Conservation (phyloP, 2,113 vertebrate genomes). For the Garra rufa region DNA sequence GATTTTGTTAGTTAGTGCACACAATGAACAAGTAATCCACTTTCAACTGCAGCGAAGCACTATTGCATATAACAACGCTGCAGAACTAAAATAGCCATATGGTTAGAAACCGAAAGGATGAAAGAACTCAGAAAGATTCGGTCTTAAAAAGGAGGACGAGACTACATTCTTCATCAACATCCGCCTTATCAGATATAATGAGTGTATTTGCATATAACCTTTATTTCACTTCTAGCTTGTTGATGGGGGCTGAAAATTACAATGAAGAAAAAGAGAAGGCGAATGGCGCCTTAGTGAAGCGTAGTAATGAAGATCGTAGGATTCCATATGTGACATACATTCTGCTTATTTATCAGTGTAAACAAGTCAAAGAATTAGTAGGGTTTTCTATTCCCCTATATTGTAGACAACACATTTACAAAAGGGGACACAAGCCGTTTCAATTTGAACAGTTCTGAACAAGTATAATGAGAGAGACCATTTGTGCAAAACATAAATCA, state of each 20-base stretch:
- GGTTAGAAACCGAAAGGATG: constrained; percentile 8
- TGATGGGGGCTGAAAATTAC: constrained; percentile 41
- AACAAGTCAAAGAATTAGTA: constrained; percentile 9
- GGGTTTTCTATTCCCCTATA: not conserved
- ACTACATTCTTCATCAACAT: constrained; percentile 39
- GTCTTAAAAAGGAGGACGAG: constrained; percentile 4
- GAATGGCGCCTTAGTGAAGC: not conserved
- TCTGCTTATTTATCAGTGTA: not conserved
- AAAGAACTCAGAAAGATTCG: not conserved
- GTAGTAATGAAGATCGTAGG: constrained; percentile 35
- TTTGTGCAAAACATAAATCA: not conserved
- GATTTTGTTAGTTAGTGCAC: constrained; percentile 1
- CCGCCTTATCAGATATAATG: constrained; percentile 55
- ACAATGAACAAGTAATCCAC: not conserved
- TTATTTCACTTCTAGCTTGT: constrained; percentile 41
- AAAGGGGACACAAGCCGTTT: not conserved
- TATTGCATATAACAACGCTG: not conserved
- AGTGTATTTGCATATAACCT: constrained; percentile 61
- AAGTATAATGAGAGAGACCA: not conserved
- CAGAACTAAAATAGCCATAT: constrained; percentile 27
- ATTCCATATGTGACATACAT: not conserved
- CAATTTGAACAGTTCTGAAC: not conserved
- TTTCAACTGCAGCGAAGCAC: constrained; percentile 30
- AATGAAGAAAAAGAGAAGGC: constrained; percentile 16
- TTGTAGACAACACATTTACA: not conserved